These are phyloP conservation scores for Carcinoscorpius rotundicauda DNA, from an alignment of 1,140 invertebrate genomes.

Conservation along the genomic window DNA sequence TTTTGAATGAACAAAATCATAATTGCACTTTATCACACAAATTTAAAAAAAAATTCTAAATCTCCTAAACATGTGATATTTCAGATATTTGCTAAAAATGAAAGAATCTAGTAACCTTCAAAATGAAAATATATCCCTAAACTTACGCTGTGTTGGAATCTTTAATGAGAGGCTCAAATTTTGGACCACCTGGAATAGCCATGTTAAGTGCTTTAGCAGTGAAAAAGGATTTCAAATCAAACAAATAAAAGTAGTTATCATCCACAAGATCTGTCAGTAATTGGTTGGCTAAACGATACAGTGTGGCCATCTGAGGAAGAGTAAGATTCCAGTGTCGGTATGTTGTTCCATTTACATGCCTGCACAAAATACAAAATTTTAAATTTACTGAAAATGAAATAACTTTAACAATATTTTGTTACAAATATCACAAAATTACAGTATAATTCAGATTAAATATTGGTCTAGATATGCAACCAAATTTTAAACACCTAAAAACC, in stretches of 20 bases:
- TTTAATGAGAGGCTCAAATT: slow-evolving; percentile 98
- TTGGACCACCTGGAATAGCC: slow-evolving; percentile 99
- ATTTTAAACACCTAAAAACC: no score
- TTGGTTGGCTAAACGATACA: slow-evolving; percentile 95
- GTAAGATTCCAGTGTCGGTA: slow-evolving; percentile 92
- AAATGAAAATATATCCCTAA: not conserved
- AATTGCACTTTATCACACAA: not conserved
- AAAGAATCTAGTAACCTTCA: slow-evolving; percentile 11
- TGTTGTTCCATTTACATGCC: slow-evolving; percentile 91
- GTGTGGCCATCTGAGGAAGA: slow-evolving; percentile 90
- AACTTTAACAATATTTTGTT: no score
- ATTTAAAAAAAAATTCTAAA: not conserved
- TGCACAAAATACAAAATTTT: slow-evolving; percentile 33
- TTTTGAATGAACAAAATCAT: not conserved
- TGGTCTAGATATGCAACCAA: no score
- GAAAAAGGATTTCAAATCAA: slow-evolving; percentile 98
- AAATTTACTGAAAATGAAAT: not conserved
- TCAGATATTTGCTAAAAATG: slow-evolving; percentile 5
- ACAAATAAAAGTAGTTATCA: slow-evolving; percentile 98
- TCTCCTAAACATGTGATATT: not conserved
- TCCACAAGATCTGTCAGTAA: slow-evolving; percentile 97
- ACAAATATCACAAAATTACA: no score
- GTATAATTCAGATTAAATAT: no score
- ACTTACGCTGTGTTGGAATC: slow-evolving; percentile 83
- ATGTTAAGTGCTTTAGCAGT: slow-evolving; percentile 99